Percentiles rank a stretch among this genome's conserved stretches.
Evolutionary conservation across 37 sponge, comb jelly and placozoan genomes (phyloP).

Genomic region (Diacarnus erythraeanus): DNA sequence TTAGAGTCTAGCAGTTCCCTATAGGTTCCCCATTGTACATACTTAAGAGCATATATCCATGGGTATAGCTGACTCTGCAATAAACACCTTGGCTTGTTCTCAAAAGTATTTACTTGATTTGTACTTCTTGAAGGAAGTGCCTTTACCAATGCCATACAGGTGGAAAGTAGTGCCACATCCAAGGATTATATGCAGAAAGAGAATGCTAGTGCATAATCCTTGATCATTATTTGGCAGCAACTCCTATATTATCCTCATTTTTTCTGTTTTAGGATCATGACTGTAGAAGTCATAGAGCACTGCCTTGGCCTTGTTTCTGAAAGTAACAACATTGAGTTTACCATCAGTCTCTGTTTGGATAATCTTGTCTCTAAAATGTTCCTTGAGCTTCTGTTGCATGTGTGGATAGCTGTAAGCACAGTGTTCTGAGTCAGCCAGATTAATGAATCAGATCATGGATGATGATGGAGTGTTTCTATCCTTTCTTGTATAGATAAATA

Average conservation of each 20-base stretch:
- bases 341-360: constrained; percentile 18
- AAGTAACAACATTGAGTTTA: constrained; percentile 32
- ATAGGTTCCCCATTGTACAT: neutral
- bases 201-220: too few relatives aligned
- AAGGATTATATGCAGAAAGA: neutral
- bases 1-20: neutral
- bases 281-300: constrained; percentile 43
- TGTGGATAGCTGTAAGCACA: constrained; percentile 18
- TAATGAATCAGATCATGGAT: constrained; percentile 23
- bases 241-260: too few relatives aligned
- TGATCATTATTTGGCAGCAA: neutral
- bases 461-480: too few relatives aligned
- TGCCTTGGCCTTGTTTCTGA: constrained; percentile 17
- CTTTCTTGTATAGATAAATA: too few relatives aligned
- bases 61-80: neutral
- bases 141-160: neutral
- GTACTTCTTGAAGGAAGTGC: neutral
- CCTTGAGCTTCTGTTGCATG: constrained; percentile 10
- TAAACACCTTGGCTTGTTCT: neutral
- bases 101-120: neutral
- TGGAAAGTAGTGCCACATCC: neutral
- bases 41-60: neutral
- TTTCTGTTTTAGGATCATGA: neutral
- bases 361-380: constrained; percentile 20
- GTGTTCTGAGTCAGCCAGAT: constrained; percentile 19